phyloP scores from a whole-genome alignment of 2,113 vertebrate species.

The human (Homo sapiens) region DNA sequence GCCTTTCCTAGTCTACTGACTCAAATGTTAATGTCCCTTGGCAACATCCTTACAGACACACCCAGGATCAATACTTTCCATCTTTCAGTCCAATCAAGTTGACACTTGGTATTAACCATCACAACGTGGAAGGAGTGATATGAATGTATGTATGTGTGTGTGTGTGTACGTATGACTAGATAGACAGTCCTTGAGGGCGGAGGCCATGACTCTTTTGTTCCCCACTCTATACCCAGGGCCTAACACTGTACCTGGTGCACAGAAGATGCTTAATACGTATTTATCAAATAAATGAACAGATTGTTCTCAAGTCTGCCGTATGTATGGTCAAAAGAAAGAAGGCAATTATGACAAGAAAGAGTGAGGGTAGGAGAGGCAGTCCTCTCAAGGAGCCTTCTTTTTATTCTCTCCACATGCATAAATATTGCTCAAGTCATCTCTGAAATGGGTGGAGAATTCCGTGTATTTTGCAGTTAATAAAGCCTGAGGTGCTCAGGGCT shows the following conservation, averaged over 20 bases:
- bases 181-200: not conserved
- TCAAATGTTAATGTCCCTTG: no score
- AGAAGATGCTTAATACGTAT: not conserved
- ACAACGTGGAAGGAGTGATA: not conserved
- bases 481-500: not conserved
- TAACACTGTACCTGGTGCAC: no score
- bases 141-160: not conserved
- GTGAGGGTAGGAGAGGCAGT: not conserved
- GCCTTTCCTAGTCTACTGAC: no score
- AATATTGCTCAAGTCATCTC: not conserved
- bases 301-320: not conserved
- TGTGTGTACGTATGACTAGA: not conserved
- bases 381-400: not conserved
- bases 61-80: no score
- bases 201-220: not conserved
- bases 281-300: not conserved
- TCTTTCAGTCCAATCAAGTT: no score
- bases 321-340: not conserved
- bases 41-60: no score
- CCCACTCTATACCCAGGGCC: not conserved
- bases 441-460: not conserved
- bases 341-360: not conserved
- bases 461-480: not conserved
- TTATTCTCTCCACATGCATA: not conserved
- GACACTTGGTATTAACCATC: no score